Base-by-base conservation (phyloP, 2,888 invertebrate genomes). In the Cataglyphis cursor region DNA sequence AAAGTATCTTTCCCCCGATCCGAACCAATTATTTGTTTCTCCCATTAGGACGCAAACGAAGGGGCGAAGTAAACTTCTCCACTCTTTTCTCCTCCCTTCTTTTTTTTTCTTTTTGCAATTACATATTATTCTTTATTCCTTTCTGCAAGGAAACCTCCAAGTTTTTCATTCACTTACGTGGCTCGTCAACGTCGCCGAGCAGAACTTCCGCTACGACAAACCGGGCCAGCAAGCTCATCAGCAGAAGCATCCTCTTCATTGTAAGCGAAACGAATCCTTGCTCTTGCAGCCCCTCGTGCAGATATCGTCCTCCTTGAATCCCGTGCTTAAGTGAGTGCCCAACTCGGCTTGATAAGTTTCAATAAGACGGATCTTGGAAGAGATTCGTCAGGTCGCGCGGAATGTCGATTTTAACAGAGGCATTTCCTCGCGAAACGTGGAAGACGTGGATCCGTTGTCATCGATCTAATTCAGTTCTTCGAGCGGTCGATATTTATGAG, bases 101-200 rank as follows among this genome's bases (percentile, higher is more conserved):
- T 6, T 6, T 1, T 51, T 6, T 12, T 15, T 6, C 18, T 12
- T 57, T n/a, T 44, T 35, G 35, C 78, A 59, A 80, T 59, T 72
- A 44, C 35, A 48, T 35, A 61, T 72, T 80, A 80, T 61, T 24
- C 48, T 41, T 57, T 68, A 78, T 28, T 41, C 44, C 24, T 61
- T 12, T 24, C 57, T 44, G 1, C 24, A 3, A 35, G 15, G 18
- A 31, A 48, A 24, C 57, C 24, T 24, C 8, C 38, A 61, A 68
- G 65, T 83, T 83, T 86, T 88, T 85, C 78, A 73, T 86, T 86
- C 81, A 89, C 93, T 93, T 89, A 93, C 93, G 90, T 78, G 92
- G 92, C 80, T 91, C 91, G 87, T 93, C 92, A 86, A 92, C 90
- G 59, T 92, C 88, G 70, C 86, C 90, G 66, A 90, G 88, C 85